phyloP scores from a whole-genome alignment of 2,113 vertebrate genomes.

The Halcyon malimbica region DNA sequence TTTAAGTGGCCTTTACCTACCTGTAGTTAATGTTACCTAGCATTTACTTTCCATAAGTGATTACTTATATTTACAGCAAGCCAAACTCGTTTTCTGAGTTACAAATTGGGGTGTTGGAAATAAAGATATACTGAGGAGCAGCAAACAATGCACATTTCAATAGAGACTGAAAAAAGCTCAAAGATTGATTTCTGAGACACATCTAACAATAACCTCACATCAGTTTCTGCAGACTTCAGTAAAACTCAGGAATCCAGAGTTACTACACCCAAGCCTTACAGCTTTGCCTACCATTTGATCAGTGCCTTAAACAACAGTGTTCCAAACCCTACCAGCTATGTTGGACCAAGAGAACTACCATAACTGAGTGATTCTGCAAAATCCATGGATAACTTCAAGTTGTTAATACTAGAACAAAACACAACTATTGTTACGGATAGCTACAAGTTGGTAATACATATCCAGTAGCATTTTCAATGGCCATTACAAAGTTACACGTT shows the following conservation, averaged over 20 bases:
- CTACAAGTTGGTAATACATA: neutral
- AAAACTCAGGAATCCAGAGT: neutral
- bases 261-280: neutral
- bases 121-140: fast-evolving
- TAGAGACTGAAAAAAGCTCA: neutral
- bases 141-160: neutral
- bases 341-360: neutral
- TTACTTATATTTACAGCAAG: neutral
- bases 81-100: neutral
- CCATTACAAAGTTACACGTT: neutral
- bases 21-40: neutral
- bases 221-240: neutral
- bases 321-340: neutral
- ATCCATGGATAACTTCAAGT: neutral
- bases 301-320: neutral
- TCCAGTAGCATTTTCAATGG: neutral
- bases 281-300: neutral
- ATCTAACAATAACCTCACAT: neutral
- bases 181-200: neutral
- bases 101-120: neutral
- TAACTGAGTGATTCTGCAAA: neutral
- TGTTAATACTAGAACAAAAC: neutral
- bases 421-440: neutral
- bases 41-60: neutral
- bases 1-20: neutral